Conservation (phyloP, 2,888 invertebrate genomes). For the Nomada ferruginata region DNA sequence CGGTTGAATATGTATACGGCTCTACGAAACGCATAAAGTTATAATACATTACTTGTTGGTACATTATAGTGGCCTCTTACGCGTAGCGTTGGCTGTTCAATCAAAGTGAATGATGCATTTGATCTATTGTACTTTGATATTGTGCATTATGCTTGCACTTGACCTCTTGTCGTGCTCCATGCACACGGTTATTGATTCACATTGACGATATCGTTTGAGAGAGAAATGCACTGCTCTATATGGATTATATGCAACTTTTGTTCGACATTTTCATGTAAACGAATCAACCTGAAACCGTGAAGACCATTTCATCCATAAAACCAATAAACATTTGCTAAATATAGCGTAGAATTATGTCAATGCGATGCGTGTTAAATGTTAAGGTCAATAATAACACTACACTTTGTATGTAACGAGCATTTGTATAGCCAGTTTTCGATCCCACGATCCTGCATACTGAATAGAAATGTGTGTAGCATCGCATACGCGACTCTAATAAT, state of each 20-base stretch:
- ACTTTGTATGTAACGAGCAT: background rate
- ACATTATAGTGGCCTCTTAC: background rate
- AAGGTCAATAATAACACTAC: no score
- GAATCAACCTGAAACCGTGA: background rate
- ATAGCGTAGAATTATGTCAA: background rate
- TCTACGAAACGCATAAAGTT: constrained; percentile 3
- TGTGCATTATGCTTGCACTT: constrained; percentile 42
- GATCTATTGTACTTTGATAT: constrained; percentile 33
- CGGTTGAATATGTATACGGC: background rate
- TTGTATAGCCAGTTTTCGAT: constrained; percentile 1
- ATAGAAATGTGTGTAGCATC: constrained; percentile 11
- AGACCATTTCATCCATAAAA: background rate
- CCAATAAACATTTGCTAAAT: background rate
- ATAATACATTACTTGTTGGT: background rate
- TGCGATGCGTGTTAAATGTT: no score
- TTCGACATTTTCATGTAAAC: constrained; percentile 13
- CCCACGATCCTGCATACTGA: background rate
- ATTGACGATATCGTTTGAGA: constrained; percentile 33
- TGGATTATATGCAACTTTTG: background rate
- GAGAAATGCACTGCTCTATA: constrained; percentile 28
- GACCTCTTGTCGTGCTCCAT: constrained; percentile 46
- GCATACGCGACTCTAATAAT: constrained; percentile 10
- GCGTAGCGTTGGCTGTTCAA: constrained; percentile 4
- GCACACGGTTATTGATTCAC: constrained; percentile 42
- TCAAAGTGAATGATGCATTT: constrained; percentile 30